A percentile compares a stretch with the other conserved stretches of the same genome.
phyloP scores from a whole-genome alignment of 1,140 invertebrate genomes.

The Euschistus heros region DNA sequence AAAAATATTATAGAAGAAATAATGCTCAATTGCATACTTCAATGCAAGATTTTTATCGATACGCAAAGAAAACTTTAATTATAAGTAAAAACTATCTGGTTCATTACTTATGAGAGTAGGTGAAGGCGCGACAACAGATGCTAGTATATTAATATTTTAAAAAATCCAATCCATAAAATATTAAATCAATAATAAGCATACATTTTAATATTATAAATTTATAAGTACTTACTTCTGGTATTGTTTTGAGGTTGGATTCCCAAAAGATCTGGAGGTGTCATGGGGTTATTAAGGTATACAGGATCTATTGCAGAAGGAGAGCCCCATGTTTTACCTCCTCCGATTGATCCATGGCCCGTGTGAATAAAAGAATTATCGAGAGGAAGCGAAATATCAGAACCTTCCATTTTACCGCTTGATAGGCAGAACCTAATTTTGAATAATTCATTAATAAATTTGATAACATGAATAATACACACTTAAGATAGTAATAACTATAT shows the following conservation, averaged over 20 bases:
- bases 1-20: too few relatives aligned
- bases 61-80: too few relatives aligned
- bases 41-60: too few relatives aligned
- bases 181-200: background rate
- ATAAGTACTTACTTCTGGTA: conserved; percentile 29
- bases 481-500: too few relatives aligned
- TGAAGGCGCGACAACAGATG: too few relatives aligned
- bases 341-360: conserved; percentile 52
- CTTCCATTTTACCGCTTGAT: conserved; percentile 22
- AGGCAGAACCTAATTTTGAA: conserved; percentile 10
- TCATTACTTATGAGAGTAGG: too few relatives aligned
- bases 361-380: conserved; percentile 79
- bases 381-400: conserved; percentile 62
- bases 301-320: conserved; percentile 70
- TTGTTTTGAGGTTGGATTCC: conserved; percentile 36
- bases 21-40: too few relatives aligned
- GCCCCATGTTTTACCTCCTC: conserved; percentile 75
- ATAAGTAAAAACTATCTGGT: too few relatives aligned
- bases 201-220: conserved; percentile 6
- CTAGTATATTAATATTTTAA: too few relatives aligned
- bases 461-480: too few relatives aligned
- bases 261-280: conserved; percentile 66
- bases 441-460: too few relatives aligned
- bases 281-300: conserved; percentile 72
- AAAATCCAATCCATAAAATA: too few relatives aligned